phyloP scores from a whole-genome alignment of 1,140 invertebrate genomes.

The Mesaphorura yosii region DNA sequence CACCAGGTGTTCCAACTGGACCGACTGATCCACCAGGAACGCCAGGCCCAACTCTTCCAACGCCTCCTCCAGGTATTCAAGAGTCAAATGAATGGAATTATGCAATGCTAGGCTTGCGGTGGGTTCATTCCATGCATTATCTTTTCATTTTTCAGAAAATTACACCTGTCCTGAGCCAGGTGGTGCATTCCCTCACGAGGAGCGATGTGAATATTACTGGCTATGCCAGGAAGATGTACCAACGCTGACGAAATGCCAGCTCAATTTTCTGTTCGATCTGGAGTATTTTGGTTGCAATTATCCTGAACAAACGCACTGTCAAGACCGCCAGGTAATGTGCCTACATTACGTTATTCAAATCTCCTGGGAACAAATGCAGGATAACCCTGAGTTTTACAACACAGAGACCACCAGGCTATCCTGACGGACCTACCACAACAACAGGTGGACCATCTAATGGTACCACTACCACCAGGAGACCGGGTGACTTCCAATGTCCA shows the following conservation, averaged over 20 bases:
- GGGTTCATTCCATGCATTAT: too few relatives aligned
- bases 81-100: too few relatives aligned
- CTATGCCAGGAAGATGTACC: not conserved
- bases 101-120: too few relatives aligned
- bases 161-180: not conserved
- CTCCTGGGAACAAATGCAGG: not conserved
- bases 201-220: constrained; percentile 5
- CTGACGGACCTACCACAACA: not conserved
- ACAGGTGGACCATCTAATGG: not conserved
- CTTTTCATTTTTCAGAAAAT: too few relatives aligned
- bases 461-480: not conserved
- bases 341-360: not conserved
- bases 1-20: not conserved
- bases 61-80: too few relatives aligned
- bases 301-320: not conserved
- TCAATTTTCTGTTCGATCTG: not conserved
- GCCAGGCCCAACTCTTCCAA: too few relatives aligned
- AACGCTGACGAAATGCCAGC: not conserved
- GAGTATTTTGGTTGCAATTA: not conserved
- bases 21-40: not conserved
- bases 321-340: not conserved
- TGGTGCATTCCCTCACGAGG: constrained; percentile 1
- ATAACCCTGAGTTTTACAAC: not conserved
- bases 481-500: constrained; percentile 11
- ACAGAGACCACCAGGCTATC: not conserved